phyloP scores from a whole-genome alignment of 2,888 invertebrate genomes.

The Lysandra bellargus region DNA sequence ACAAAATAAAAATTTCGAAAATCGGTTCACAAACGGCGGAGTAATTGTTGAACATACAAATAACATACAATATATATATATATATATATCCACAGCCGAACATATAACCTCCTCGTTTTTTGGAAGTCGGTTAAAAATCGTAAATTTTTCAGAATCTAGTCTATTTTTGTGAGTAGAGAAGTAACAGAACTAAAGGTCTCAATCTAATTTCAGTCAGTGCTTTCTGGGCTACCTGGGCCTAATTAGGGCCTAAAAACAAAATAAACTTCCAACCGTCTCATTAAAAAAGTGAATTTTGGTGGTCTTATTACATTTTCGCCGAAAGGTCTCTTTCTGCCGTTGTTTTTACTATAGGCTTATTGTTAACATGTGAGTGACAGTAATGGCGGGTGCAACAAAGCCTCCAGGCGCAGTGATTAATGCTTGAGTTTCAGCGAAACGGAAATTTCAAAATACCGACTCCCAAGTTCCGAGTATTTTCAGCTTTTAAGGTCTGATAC shows the following conservation, averaged over 20 bases:
- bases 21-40: too few relatives aligned
- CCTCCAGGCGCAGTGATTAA: not conserved
- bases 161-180: too few relatives aligned
- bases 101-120: too few relatives aligned
- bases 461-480: not conserved
- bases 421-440: slow-evolving; percentile 1
- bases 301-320: not conserved
- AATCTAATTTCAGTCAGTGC: too few relatives aligned
- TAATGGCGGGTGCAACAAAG: not conserved
- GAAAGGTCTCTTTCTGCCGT: not conserved
- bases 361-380: not conserved
- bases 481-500: not conserved
- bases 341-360: not conserved
- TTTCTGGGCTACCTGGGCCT: too few relatives aligned
- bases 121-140: too few relatives aligned
- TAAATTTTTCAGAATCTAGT: too few relatives aligned
- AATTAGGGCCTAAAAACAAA: not conserved
- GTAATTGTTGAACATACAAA: too few relatives aligned
- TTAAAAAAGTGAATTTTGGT: not conserved
- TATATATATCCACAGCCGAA: too few relatives aligned
- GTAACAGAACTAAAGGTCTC: too few relatives aligned
- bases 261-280: not conserved
- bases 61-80: too few relatives aligned
- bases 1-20: too few relatives aligned
- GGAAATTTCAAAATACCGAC: slow-evolving; percentile 15